phyloP scores from a whole-genome alignment of 2,797 vertebrate species.

The Helicolenus hilgendorfi region DNA sequence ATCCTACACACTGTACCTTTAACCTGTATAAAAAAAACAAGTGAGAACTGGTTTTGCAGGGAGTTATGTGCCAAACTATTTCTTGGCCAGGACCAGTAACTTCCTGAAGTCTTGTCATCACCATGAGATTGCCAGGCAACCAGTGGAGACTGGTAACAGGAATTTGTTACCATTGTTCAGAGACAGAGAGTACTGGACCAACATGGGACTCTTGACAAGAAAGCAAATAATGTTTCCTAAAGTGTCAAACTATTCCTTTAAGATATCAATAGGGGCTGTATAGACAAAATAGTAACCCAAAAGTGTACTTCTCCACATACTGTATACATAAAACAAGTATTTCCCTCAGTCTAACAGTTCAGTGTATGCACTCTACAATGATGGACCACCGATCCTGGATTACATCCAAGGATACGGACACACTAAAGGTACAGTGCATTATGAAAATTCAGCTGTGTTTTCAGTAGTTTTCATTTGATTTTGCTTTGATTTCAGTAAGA shows the following conservation, averaged over 20 bases:
- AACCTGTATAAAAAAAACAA: background rate
- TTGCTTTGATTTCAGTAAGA: background rate
- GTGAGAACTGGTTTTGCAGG: background rate
- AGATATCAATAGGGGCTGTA: background rate
- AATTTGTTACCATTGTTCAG: background rate
- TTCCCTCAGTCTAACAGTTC: conserved; percentile 88
- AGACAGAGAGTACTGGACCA: background rate
- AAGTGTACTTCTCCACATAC: background rate
- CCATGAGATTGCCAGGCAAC: background rate
- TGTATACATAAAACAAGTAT: background rate
- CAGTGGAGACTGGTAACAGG: background rate
- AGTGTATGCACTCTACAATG: conserved; percentile 94
- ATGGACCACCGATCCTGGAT: conserved; percentile 88
- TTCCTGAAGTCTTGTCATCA: background rate
- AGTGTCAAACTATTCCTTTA: background rate
- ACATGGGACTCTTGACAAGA: background rate
- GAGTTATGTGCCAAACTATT: background rate
- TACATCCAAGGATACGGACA: conserved; percentile 89
- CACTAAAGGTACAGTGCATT: conserved; percentile 92
- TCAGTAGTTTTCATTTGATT: background rate
- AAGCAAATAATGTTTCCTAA: background rate
- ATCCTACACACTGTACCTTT: too few species aligned
- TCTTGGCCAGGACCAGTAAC: too few species aligned
- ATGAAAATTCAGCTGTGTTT: background rate
- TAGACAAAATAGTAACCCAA: background rate